These are phyloP conservation scores for Glandiceps talaboti DNA, from an alignment of 53 echinoderm and acorn worm species.

Conservation along the genomic window DNA sequence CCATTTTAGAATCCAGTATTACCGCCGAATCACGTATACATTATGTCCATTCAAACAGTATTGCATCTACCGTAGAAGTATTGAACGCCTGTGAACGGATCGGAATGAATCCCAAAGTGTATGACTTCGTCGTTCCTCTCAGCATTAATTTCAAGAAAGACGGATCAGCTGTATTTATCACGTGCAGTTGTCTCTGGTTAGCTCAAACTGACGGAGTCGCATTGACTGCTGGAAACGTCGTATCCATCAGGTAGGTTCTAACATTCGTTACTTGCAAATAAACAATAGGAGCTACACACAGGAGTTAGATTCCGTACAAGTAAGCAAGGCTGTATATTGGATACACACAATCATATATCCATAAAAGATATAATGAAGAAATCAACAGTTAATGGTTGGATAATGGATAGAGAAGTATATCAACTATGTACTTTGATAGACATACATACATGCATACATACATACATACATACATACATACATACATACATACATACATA, in stretches of 20 bases:
- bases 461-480: background rate
- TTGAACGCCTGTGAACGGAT: background rate
- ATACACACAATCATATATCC: too few species aligned
- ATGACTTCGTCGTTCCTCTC: background rate
- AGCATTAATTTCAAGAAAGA: background rate
- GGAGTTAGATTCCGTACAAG: too few species aligned
- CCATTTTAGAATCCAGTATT: too few species aligned
- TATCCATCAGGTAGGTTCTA: background rate
- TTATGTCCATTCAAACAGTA: background rate
- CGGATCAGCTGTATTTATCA: background rate
- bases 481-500: background rate
- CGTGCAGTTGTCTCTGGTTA: background rate
- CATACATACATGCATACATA: background rate
- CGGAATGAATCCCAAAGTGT: background rate
- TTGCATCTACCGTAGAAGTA: background rate
- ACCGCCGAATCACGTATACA: too few species aligned
- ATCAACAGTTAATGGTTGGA: too few species aligned
- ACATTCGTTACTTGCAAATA: too few species aligned
- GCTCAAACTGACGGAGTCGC: background rate
- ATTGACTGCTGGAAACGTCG: background rate
- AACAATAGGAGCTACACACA: too few species aligned
- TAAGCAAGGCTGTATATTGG: too few species aligned
- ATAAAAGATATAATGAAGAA: too few species aligned
- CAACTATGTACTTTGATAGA: too few species aligned
- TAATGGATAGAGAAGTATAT: too few species aligned